A percentile compares a stretch with the other conserved stretches of the same genome.
These are phyloP conservation scores for Theodoxus fluviatilis DNA, from an alignment of 2,888 invertebrate species.

Conservation along the genomic window DNA sequence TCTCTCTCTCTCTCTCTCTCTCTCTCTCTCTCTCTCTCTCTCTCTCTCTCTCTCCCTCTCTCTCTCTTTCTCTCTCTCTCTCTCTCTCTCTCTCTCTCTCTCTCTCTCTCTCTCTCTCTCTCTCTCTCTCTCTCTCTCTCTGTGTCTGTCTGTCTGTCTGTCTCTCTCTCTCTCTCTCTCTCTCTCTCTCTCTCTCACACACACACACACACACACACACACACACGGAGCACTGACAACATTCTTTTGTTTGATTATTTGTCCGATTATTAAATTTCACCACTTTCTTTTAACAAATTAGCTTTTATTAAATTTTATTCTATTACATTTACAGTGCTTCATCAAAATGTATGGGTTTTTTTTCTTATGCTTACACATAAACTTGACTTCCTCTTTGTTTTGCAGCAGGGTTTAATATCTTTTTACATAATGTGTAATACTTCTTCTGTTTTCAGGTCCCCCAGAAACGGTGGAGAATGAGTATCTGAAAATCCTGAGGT, in stretches of 20 bases:
- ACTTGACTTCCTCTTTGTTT: neutral
- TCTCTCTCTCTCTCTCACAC: too few relatives aligned
- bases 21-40: too few relatives aligned
- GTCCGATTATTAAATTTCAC: too few relatives aligned
- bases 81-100: too few relatives aligned
- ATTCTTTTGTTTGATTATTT: neutral
- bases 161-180: too few relatives aligned
- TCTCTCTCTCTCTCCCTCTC: too few relatives aligned
- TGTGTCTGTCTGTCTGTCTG: too few relatives aligned
- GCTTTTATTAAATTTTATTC: neutral
- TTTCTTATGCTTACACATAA: neutral
- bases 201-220: too few relatives aligned
- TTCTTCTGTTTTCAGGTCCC: slow-evolving; percentile 43
- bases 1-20: too few relatives aligned
- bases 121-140: too few relatives aligned
- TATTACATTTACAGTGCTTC: neutral
- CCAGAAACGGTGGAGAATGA: slow-evolving; percentile 58
- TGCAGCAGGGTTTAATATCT: neutral
- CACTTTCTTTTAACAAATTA: neutral
- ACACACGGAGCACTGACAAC: neutral
- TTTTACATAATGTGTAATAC: neutral
- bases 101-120: too few relatives aligned
- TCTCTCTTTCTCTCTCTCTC: too few relatives aligned
- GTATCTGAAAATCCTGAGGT: slow-evolving; percentile 58
- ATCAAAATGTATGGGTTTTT: neutral